phyloP scores from a whole-genome alignment of 2,797 vertebrate genomes.

The Trachurus trachurus region DNA sequence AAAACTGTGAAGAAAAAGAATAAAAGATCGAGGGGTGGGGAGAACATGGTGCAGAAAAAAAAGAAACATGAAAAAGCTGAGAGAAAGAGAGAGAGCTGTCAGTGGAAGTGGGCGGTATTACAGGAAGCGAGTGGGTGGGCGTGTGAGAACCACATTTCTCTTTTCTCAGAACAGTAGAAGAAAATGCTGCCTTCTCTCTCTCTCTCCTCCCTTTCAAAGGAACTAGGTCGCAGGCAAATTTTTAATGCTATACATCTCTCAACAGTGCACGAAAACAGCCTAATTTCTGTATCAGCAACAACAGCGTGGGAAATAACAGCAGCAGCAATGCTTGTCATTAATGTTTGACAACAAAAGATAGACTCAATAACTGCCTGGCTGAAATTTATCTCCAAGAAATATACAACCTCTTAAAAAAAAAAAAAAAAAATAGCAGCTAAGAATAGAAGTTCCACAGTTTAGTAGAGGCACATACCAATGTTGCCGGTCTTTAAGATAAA shows the following conservation, averaged over 20 bases:
- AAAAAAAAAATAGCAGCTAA: conserved; percentile 18
- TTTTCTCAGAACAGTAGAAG: conserved; percentile 81
- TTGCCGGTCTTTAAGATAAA: conserved; percentile 47
- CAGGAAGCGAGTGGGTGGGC: conserved; percentile 86
- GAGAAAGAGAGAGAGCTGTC: conserved; percentile 78
- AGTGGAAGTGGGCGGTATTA: conserved; percentile 90
- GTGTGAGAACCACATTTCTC: conserved; percentile 86
- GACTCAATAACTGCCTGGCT: conserved; percentile 1
- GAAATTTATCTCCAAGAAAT: conserved; percentile 34
- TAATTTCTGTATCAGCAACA: conserved; percentile 24
- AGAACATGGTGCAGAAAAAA: conserved; percentile 59
- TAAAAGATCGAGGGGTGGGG: conserved; percentile 38
- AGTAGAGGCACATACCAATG: conserved; percentile 45
- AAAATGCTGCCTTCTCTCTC: conserved; percentile 78
- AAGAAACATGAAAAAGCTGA: conserved; percentile 64
- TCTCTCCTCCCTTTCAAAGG: conserved; percentile 70
- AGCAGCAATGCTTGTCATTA: conserved; percentile 20
- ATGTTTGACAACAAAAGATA: conserved; percentile 33
- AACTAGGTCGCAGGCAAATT: conserved; percentile 81
- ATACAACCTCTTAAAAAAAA: conserved; percentile 22
- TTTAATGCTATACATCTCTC: conserved; percentile 69
- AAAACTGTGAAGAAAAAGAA: conserved; percentile 39
- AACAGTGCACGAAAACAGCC: conserved; percentile 46
- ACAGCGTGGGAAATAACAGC: conserved; percentile 11
- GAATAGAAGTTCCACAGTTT: conserved; percentile 31